phyloP scores from a whole-genome alignment of 2,113 vertebrate genomes.

The Mugil cephalus region DNA sequence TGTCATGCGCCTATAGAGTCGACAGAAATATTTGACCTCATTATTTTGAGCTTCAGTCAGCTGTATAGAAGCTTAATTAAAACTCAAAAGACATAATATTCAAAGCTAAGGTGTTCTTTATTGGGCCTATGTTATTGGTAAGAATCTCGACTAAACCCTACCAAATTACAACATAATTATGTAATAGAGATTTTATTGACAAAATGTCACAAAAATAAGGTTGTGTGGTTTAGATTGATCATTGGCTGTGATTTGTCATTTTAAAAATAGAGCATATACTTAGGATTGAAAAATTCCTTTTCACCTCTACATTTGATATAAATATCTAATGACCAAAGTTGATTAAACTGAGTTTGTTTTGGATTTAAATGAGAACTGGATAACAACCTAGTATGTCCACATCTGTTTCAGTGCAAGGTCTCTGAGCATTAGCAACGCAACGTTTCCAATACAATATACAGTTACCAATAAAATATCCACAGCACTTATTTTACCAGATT shows the following conservation, averaged over 20 bases:
- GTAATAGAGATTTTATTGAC: background rate
- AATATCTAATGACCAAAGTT: background rate
- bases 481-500: background rate
- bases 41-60: slow-evolving; percentile 40
- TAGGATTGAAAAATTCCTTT: background rate
- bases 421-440: background rate
- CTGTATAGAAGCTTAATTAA: slow-evolving; percentile 8
- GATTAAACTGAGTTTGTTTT: background rate
- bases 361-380: background rate
- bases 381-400: too few relatives aligned
- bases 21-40: slow-evolving; percentile 42
- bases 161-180: background rate
- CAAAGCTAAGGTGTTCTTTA: background rate
- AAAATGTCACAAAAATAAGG: background rate
- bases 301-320: background rate
- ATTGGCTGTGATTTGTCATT: background rate
- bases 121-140: background rate
- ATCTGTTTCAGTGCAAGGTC: too few relatives aligned
- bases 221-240: background rate
- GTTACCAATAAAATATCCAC: slow-evolving; percentile 14
- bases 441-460: background rate
- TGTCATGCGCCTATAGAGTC: slow-evolving; percentile 12
- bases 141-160: too few relatives aligned
- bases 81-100: background rate
- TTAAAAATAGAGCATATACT: background rate